Base-by-base conservation (phyloP, 2,113 vertebrate genomes). In the Rissa tridactyla region DNA sequence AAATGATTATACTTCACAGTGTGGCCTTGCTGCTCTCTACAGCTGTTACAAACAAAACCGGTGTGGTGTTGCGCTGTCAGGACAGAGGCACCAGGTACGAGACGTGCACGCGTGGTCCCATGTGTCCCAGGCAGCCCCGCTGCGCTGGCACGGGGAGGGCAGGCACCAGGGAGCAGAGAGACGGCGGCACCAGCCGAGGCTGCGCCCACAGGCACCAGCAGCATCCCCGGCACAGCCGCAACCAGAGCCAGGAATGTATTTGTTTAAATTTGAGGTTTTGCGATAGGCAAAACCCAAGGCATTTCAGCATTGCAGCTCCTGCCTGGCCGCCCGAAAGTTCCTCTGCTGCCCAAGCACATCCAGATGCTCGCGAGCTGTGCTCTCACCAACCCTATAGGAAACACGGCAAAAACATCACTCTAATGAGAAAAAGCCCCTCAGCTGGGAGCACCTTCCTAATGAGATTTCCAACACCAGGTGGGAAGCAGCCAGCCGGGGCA, bases 341-440 rank as follows among this genome's bases (percentile, higher is more conserved):
- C 36, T 47, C 54, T 0, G 1, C 57, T 65, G 15, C 40, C 32
- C 66, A 72, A 62, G 42, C 10, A 7, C 3, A 2, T 42, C 42
- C 64, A 73, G 54, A 46, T 49, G 57, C 32, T 86, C 6, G 7
- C 0, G 1, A 88, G 46, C 34, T 15, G 2, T 2, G 2, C 13
- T 62, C 75, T 83, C 64, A 73, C 15, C 36, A 81, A 14, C 30
- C 17, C 9, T 21, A 11, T 18, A 66, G 58, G 60, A 88, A 96
- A 57, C 27, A 51, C 0, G 1, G 66, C 71, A 90, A 61, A 95
- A 95, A 80, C 42, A 73, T 23, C 27, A 16, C 36, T 54, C 25
- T 13, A 72, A 70, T 62, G 42, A 72, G 32, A 77, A 77, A 83
- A 76, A 70, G 54, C 8, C 26, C 10, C 49, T 77, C 71, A 83